Percentiles rank a stretch among this genome's conserved stretches.
phyloP scores from a whole-genome alignment of 2,888 invertebrate genomes.

The Teinopalpus imperialis region DNA sequence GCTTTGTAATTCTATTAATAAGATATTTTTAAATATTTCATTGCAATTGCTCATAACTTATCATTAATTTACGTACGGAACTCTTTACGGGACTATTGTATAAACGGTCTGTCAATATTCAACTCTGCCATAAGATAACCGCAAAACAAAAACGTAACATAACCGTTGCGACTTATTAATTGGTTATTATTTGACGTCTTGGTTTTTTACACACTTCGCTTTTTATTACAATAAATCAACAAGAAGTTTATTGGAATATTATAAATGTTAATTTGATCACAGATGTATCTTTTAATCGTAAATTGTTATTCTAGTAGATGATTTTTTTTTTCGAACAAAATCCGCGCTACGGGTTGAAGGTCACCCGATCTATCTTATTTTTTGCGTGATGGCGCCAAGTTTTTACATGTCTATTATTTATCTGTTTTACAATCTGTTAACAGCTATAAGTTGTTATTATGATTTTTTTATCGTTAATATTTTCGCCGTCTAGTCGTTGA shows the following conservation, averaged over 20 bases:
- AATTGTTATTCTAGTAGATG: slow-evolving; percentile 9
- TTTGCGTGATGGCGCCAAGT: slow-evolving; percentile 46
- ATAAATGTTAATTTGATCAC: neutral
- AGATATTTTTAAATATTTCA: too few relatives aligned
- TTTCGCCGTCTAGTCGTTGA: neutral
- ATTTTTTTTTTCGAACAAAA: slow-evolving; percentile 7
- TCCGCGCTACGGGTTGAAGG: slow-evolving; percentile 41
- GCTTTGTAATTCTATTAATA: too few relatives aligned
- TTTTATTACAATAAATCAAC: too few relatives aligned
- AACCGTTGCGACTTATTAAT: slow-evolving; percentile 6
- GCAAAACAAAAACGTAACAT: slow-evolving; percentile 12
- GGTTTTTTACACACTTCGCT: neutral
- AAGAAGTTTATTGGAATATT: too few relatives aligned
- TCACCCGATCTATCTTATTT: slow-evolving; percentile 36
- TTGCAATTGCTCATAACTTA: neutral
- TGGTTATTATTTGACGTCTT: neutral
- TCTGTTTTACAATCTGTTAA: slow-evolving; percentile 16
- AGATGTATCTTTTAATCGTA: neutral
- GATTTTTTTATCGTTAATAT: slow-evolving; percentile 2
- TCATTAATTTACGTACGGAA: slow-evolving; percentile 10
- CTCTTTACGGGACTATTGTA: slow-evolving; percentile 12
- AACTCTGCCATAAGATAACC: slow-evolving; percentile 7
- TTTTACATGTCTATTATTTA: slow-evolving; percentile 38
- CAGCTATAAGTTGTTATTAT: slow-evolving; percentile 7
- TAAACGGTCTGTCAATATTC: slow-evolving; percentile 15